Evolutionary conservation across 1,140 invertebrate genomes (phyloP).

Genomic region (Platyscapa corneri): DNA sequence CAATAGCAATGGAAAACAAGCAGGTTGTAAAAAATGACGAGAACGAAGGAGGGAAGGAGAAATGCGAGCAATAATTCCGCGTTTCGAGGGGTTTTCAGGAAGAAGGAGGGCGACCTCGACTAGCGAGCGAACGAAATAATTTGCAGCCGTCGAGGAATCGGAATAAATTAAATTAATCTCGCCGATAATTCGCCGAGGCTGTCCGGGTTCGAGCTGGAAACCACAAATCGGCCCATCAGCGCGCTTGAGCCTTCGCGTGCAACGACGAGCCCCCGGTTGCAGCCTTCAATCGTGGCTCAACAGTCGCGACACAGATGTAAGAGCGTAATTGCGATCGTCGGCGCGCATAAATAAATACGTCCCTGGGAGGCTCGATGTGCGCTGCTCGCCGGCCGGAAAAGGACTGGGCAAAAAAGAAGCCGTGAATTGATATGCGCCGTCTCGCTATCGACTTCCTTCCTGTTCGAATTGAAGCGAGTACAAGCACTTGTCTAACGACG

Average conservation of each 20-base stretch:
- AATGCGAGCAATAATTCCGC: not conserved
- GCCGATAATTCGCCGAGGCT: not conserved
- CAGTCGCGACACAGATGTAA: not conserved
- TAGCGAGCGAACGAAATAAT: not conserved
- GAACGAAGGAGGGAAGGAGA: too few species aligned
- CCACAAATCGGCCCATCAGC: too few species aligned
- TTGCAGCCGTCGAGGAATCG: not conserved
- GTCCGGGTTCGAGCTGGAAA: not conserved
- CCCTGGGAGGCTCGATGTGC: too few species aligned
- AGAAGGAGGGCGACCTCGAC: too few species aligned
- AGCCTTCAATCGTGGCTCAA: not conserved
- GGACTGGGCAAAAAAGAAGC: not conserved
- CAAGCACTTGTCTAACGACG: not conserved
- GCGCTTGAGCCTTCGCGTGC: not conserved
- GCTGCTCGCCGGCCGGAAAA: not conserved
- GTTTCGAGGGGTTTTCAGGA: not conserved
- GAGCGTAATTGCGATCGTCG: not conserved
- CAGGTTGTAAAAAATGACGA: too few species aligned
- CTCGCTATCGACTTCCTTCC: constrained; percentile 14
- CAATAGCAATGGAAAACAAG: not conserved
- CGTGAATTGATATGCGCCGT: constrained; percentile 6
- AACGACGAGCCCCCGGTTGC: not conserved
- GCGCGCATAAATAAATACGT: constrained; percentile 16
- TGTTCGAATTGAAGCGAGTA: not conserved
- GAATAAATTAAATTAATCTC: constrained; percentile 20